A percentile compares a stretch with the other conserved stretches of the same genome.
Evolutionary conservation across 1,140 invertebrate genomes (phyloP).

Genomic region (Lasioglossum albipes): DNA sequence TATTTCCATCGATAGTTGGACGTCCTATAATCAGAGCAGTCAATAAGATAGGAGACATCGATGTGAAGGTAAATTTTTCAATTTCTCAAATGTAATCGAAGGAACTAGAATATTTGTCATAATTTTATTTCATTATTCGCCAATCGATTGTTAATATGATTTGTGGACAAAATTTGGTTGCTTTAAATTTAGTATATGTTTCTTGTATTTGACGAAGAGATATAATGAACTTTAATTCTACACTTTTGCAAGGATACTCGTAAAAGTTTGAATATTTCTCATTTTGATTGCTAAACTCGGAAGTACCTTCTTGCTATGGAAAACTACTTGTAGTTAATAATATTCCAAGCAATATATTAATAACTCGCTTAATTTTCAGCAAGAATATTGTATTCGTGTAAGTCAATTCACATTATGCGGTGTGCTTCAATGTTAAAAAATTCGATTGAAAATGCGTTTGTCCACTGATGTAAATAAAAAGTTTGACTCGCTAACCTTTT

Average conservation of each 20-base stretch:
- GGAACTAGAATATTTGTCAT: background rate
- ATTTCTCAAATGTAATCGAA: background rate
- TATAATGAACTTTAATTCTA: background rate
- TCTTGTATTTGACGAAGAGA: constrained; percentile 10
- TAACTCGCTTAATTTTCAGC: constrained; percentile 77
- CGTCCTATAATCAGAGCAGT: constrained; percentile 98
- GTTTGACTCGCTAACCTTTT: constrained; percentile 47
- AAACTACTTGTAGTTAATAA: constrained; percentile 18
- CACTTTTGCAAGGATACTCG: background rate
- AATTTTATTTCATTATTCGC: constrained; percentile 3
- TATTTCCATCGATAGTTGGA: constrained; percentile 99
- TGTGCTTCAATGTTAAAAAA: constrained; percentile 47
- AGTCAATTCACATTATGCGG: constrained; percentile 67
- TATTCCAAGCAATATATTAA: constrained; percentile 43
- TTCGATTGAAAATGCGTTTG: constrained; percentile 50
- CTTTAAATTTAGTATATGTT: constrained; percentile 19
- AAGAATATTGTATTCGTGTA: constrained; percentile 79
- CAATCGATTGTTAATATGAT: background rate
- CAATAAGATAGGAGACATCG: constrained; percentile 98
- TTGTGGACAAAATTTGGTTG: background rate
- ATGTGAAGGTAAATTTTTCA: constrained; percentile 92
- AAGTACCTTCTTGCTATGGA: background rate
- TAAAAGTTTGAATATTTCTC: background rate
- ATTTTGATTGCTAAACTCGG: background rate
- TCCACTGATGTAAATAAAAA: constrained; percentile 45